phyloP scores from a whole-genome alignment of 2,888 invertebrate species.

The Ischnura elegans region DNA sequence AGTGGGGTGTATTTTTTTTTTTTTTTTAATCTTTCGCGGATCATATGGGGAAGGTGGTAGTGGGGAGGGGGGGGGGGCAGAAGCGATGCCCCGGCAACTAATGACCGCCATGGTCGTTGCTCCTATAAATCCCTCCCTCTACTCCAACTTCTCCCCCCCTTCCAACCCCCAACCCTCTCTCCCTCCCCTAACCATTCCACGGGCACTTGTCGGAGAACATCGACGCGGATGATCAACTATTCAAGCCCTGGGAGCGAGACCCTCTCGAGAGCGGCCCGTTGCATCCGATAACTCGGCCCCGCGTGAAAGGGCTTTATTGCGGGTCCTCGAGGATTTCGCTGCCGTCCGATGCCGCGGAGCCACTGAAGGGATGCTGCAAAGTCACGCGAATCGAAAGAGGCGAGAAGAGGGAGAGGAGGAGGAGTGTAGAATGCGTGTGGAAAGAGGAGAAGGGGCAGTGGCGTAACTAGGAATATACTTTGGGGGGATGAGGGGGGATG shows the following conservation, averaged over 20 bases:
- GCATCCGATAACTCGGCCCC: constrained; percentile 29
- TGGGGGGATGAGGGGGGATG: too few relatives aligned
- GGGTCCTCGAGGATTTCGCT: constrained; percentile 30
- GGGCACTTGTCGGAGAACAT: constrained; percentile 30
- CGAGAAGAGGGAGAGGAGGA: neutral
- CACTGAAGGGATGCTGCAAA: neutral
- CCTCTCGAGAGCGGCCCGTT: constrained; percentile 17
- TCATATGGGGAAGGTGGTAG: too few relatives aligned
- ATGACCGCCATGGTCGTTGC: constrained; percentile 37
- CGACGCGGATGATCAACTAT: constrained; percentile 41
- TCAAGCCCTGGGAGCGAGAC: neutral
- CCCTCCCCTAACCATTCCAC: neutral
- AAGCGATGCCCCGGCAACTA: neutral
- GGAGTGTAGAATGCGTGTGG: neutral
- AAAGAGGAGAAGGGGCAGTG: neutral
- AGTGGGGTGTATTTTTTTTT: too few relatives aligned
- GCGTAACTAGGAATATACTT: too few relatives aligned
- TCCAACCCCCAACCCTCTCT: neutral
- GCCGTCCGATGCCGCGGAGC: neutral
- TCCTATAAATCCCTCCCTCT: neutral
- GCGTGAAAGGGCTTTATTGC: constrained; percentile 47
- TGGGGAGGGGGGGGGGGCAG: neutral
- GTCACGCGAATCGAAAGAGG: neutral
- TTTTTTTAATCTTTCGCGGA: constrained; percentile 14
- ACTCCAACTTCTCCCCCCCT: neutral